Conservation (phyloP, 2,797 vertebrate species). For the Anas georgica region DNA sequence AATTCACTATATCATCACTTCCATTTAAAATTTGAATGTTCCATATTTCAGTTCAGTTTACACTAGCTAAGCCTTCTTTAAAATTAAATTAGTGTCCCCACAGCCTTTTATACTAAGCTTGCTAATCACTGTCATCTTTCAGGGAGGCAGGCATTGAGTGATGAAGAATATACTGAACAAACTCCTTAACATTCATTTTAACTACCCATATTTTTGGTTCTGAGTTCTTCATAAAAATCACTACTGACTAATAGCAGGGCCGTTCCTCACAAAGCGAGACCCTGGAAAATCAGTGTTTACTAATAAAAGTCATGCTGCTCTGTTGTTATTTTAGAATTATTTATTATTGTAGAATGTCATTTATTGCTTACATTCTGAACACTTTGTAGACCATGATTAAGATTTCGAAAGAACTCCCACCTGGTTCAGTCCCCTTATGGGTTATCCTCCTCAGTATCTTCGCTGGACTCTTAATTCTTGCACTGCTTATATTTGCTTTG, state of each 20-base stretch:
- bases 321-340: not conserved
- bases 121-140: not conserved
- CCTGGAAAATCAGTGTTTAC: not conserved
- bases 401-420: constrained; percentile 86
- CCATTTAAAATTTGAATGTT: not conserved
- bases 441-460: constrained; percentile 94
- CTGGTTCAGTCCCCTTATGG: constrained; percentile 89
- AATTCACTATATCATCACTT: not conserved
- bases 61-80: not conserved
- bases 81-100: not conserved
- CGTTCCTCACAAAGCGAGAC: not conserved
- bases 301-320: not conserved
- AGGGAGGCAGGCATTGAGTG: not conserved
- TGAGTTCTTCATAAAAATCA: not conserved
- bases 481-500: constrained; percentile 90
- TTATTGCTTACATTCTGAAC: not conserved
- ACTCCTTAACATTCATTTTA: not conserved
- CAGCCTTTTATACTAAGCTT: not conserved
- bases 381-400: constrained; percentile 87
- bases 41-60: not conserved
- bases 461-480: constrained; percentile 90
- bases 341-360: too few relatives aligned
- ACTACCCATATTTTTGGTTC: not conserved
- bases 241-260: not conserved
- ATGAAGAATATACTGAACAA: not conserved